phyloP scores from a whole-genome alignment of 2,113 vertebrate species.

The Cranoglanis bouderius region DNA sequence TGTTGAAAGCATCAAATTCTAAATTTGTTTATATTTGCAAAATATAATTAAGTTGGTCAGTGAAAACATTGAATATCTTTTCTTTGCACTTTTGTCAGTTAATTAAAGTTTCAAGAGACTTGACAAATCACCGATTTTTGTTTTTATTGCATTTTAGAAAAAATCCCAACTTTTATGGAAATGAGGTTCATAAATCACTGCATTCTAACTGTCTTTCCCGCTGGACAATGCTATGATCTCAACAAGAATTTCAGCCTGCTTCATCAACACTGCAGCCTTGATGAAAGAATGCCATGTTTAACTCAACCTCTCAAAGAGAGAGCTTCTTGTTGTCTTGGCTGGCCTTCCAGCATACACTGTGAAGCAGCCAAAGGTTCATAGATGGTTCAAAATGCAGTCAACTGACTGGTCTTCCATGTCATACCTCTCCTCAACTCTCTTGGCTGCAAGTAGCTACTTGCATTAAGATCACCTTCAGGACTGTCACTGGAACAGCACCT shows the following conservation, averaged over 20 bases:
- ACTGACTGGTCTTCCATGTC: not conserved
- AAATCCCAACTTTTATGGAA: too few relatives aligned
- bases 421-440: not conserved
- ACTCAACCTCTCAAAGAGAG: not conserved
- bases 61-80: too few relatives aligned
- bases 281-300: not conserved
- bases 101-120: too few relatives aligned
- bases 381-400: not conserved
- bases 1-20: too few relatives aligned
- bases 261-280: not conserved
- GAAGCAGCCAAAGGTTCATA: not conserved
- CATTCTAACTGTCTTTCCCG: not conserved
- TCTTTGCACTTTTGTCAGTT: too few relatives aligned
- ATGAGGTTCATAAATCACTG: too few relatives aligned
- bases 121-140: too few relatives aligned
- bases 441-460: not conserved
- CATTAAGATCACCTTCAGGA: not conserved
- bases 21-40: too few relatives aligned
- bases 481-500: not conserved
- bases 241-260: not conserved
- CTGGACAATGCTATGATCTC: not conserved
- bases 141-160: too few relatives aligned
- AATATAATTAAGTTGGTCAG: too few relatives aligned
- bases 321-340: not conserved
- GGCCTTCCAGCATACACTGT: not conserved